Conservation (phyloP, 2,888 invertebrate species). For the Selenia dentaria region DNA sequence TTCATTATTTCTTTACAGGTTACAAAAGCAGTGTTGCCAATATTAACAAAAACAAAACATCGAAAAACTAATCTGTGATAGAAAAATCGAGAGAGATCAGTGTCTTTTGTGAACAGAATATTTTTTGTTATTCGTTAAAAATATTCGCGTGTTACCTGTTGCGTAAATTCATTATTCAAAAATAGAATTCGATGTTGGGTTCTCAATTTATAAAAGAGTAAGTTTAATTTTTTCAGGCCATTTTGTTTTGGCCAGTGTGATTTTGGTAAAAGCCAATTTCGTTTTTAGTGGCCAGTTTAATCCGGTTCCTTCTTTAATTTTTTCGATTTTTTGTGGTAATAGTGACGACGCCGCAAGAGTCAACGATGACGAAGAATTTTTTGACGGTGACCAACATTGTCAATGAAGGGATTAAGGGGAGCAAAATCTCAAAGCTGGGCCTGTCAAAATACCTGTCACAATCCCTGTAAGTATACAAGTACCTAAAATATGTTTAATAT, state of each 20-base stretch:
- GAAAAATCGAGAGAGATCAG: slow-evolving; percentile 51
- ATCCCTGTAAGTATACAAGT: slow-evolving; percentile 90
- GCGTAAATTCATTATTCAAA: slow-evolving; percentile 48
- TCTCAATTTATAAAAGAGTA: slow-evolving; percentile 68
- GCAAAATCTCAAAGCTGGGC: slow-evolving; percentile 89
- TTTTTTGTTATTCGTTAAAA: slow-evolving; percentile 40
- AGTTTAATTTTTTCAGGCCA: slow-evolving; percentile 43
- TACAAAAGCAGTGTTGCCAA: slow-evolving; percentile 39
- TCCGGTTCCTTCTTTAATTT: slow-evolving; percentile 18
- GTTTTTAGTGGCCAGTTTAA: slow-evolving; percentile 4
- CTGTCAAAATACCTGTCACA: slow-evolving; percentile 91
- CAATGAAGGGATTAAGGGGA: slow-evolving; percentile 90
- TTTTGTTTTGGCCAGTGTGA: slow-evolving; percentile 2
- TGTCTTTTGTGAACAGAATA: slow-evolving; percentile 39
- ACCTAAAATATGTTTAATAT: no score
- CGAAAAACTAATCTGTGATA: slow-evolving; percentile 67
- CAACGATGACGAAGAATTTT: slow-evolving; percentile 84
- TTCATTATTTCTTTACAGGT: slow-evolving; percentile 48
- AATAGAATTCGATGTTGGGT: slow-evolving; percentile 75
- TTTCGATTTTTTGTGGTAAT: slow-evolving; percentile 40
- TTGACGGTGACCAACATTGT: slow-evolving; percentile 86
- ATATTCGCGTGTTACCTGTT: slow-evolving; percentile 72
- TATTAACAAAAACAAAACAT: slow-evolving; percentile 48
- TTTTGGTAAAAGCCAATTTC: slow-evolving; percentile 1
- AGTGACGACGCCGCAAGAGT: slow-evolving; percentile 78